Evolutionary conservation across 2,888 invertebrate species (phyloP), one percentile per base, ranked within the genome.

Genomic region (Drosophila mimica): DNA sequence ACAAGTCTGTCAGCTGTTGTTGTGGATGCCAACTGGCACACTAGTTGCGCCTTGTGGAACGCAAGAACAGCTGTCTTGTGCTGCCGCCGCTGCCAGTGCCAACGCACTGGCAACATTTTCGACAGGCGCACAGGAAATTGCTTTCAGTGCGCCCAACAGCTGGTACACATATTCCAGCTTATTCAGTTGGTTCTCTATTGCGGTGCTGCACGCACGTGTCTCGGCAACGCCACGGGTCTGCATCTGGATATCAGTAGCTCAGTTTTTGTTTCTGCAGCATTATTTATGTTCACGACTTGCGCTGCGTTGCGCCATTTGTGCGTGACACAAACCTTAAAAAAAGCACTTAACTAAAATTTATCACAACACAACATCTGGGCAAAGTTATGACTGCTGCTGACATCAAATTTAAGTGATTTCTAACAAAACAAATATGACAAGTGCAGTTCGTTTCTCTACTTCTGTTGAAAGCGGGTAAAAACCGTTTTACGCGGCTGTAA

Each of bases 171-270:
- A 53, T 49, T 82, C 64, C 68, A 70, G 63, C 58, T 25, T 67
- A 61, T 83, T 90, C 90, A 88, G 90, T 88, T 88, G 79, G 77
- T 72, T 83, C 82, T 86, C 65, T 67, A 89, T 88, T 79, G 78
- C 82, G 83, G 89, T 68, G 82, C 67, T 76, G 90, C 80, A 83
- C 82, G 83, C 89, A 88, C 90, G 87, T 88, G 74, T 79, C 78
- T 69, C 89, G 85, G 75, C 71, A 74, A 59, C 60, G 75, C 63
- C 51, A 43, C 74, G 59, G 59, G 31, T 58, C 64, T 59, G 17
- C 36, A 36, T 40, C 64, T 66, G 65, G 66, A 58, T 77, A 52
- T 56, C 25, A 57, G 57, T 60, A 40, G 56, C 60, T 43, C 36
- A 25, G 58, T 43, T 63, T 36, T 34, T 38, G n/a, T 51, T 60